phyloP scores from a whole-genome alignment of 2,113 vertebrate species.

The Hymenochirus boettgeri region DNA sequence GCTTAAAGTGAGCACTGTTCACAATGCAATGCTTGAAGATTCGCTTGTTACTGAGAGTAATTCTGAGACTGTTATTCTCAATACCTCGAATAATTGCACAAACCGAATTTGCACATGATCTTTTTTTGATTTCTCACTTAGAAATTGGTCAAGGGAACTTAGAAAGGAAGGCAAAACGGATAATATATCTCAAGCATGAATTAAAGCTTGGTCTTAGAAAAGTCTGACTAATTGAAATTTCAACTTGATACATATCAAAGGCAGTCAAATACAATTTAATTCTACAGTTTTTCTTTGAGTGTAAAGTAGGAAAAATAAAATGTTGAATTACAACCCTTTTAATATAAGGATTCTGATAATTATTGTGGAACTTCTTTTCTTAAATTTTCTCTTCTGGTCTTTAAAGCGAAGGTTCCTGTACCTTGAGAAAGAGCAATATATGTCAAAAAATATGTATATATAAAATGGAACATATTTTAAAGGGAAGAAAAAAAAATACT shows the following conservation, averaged over 20 bases:
- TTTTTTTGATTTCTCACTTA: constrained; percentile 8
- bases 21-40: constrained; percentile 14
- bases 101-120: constrained; percentile 17
- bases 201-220: constrained; percentile 30
- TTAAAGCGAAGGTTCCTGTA: constrained; percentile 1
- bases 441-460: constrained; percentile 34
- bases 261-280: constrained; percentile 27
- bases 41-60: constrained; percentile 4
- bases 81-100: constrained; percentile 23
- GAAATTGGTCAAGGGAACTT: constrained; percentile 39
- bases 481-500: constrained; percentile 25
- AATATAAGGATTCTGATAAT: constrained; percentile 20
- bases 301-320: constrained; percentile 1
- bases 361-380: constrained; percentile 4
- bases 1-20: constrained; percentile 21
- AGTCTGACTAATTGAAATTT: constrained; percentile 43
- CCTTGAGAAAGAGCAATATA: constrained; percentile 29
- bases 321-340: constrained; percentile 23
- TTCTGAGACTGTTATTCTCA: constrained; percentile 1
- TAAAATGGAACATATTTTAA: constrained; percentile 39
- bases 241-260: constrained; percentile 40
- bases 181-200: constrained; percentile 33
- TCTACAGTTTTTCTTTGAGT: constrained; percentile 8
- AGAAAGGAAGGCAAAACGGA: constrained; percentile 25
- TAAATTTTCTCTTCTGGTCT: constrained; percentile 8